phyloP scores from a whole-genome alignment of 35 echinoderm and acorn worm species.

The Hemicentrotus pulcherrimus region DNA sequence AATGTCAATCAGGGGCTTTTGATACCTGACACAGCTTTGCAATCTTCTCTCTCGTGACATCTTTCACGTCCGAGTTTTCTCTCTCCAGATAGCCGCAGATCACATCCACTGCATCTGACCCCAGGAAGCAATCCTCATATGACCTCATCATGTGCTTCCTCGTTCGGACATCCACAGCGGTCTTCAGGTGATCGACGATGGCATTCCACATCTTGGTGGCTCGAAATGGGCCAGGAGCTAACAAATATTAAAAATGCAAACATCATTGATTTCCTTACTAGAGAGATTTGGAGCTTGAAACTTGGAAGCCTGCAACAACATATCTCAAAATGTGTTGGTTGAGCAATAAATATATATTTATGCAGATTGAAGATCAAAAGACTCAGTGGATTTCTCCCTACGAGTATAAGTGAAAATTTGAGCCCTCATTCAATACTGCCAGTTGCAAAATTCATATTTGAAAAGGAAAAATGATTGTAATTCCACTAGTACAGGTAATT shows the following conservation, averaged over 20 bases:
- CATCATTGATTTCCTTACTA: too few relatives aligned
- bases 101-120: slow-evolving; percentile 86
- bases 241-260: neutral
- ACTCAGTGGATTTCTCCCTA: too few relatives aligned
- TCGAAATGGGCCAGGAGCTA: slow-evolving; percentile 72
- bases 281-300: too few relatives aligned
- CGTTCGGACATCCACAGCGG: slow-evolving; percentile 68
- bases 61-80: slow-evolving; percentile 51
- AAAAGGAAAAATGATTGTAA: too few relatives aligned
- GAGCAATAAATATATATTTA: too few relatives aligned
- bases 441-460: too few relatives aligned
- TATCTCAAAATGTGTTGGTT: too few relatives aligned
- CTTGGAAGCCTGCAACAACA: too few relatives aligned
- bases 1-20: neutral
- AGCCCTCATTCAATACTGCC: too few relatives aligned
- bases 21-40: slow-evolving; percentile 86
- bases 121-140: slow-evolving; percentile 88
- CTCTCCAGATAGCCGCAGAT: slow-evolving; percentile 70
- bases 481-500: too few relatives aligned
- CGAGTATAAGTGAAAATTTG: too few relatives aligned
- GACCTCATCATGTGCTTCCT: slow-evolving; percentile 79
- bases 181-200: slow-evolving; percentile 83
- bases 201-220: slow-evolving; percentile 90
- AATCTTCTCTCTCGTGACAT: slow-evolving; percentile 84
- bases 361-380: too few relatives aligned